Evolutionary conservation across 2,888 invertebrate genomes (phyloP).

Genomic region (Spisula subtruncata): DNA sequence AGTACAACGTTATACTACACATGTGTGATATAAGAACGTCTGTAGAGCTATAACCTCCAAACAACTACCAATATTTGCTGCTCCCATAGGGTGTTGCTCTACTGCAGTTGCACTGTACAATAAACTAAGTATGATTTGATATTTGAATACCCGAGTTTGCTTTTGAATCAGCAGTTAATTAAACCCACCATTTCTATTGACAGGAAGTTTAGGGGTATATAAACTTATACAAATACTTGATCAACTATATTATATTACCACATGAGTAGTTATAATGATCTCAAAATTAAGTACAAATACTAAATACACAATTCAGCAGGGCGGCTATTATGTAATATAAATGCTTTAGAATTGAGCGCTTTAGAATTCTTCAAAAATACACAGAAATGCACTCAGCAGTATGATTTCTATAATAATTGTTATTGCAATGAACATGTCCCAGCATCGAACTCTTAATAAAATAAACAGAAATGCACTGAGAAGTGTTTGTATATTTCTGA

Average conservation of each 20-base stretch:
- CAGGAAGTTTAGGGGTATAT: neutral
- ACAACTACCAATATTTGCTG: no score
- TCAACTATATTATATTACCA: neutral
- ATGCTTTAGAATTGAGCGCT: neutral
- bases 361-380: neutral
- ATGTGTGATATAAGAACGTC: no score
- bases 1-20: no score
- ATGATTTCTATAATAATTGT: neutral
- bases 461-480: no score
- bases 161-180: neutral
- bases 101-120: no score
- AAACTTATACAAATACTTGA: neutral
- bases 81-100: no score
- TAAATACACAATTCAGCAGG: slow-evolving; percentile 15
- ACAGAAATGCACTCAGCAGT: neutral
- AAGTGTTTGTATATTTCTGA: no score
- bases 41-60: no score
- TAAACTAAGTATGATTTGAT: no score
- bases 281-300: neutral
- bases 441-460: no score
- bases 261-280: neutral
- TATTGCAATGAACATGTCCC: neutral
- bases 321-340: neutral
- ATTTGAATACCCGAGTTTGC: neutral
- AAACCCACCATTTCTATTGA: neutral